phyloP scores from a whole-genome alignment of 2,797 vertebrate genomes.

The Anas bahamensis region DNA sequence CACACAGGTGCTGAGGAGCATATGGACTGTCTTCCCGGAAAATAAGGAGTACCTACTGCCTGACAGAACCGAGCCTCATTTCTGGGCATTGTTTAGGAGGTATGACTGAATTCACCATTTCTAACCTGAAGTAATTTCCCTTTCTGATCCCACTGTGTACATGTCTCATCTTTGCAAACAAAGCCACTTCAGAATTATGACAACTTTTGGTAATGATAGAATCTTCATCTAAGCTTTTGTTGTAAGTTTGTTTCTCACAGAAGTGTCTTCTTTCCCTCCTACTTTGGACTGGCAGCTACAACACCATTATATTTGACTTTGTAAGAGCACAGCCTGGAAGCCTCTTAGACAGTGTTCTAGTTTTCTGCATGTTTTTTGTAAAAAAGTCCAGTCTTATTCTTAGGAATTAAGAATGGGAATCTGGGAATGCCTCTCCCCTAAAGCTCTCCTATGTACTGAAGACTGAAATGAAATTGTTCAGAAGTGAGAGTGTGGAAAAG shows the following conservation, averaged over 20 bases:
- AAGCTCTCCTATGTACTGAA: not conserved
- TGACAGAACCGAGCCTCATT: not conserved
- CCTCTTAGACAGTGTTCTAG: not conserved
- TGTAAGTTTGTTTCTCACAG: not conserved
- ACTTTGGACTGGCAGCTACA: not conserved
- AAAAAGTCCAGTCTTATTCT: not conserved
- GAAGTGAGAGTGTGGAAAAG: not conserved
- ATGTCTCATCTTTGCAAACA: not conserved
- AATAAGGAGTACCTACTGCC: not conserved
- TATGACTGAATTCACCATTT: not conserved
- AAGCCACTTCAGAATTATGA: not conserved
- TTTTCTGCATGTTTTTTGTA: not conserved
- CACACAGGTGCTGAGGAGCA: not conserved
- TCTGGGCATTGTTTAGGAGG: not conserved
- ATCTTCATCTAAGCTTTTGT: not conserved
- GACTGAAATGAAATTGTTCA: not conserved
- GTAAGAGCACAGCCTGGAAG: not conserved
- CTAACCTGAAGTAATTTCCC: not conserved
- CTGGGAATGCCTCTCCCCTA: not conserved
- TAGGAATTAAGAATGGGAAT: not conserved
- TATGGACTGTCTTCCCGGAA: not conserved
- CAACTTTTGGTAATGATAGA: not conserved
- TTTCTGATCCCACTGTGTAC: not conserved
- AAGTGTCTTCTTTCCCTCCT: not conserved
- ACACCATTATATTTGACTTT: not conserved